A percentile compares a stretch with the other conserved stretches of the same genome.
These are phyloP conservation scores for Phthorimaea operculella DNA, from an alignment of 1,140 invertebrate genomes.

Conservation along the genomic window DNA sequence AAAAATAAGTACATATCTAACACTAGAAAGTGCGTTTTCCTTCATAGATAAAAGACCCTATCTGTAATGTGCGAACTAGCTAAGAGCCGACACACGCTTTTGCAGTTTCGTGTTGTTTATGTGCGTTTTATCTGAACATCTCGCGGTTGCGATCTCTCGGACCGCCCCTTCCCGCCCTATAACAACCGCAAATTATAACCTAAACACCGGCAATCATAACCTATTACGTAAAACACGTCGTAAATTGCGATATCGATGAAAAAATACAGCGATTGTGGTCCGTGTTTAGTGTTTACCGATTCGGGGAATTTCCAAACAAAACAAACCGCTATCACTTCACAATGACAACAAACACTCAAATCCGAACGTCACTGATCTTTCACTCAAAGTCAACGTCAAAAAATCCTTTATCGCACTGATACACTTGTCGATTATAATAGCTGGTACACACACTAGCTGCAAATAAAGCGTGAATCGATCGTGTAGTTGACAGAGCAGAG, in stretches of 20 bases:
- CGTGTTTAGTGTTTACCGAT: conserved; percentile 20
- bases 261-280: not conserved
- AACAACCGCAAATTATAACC: not conserved
- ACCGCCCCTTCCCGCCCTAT: not conserved
- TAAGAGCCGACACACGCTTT: conserved; percentile 1
- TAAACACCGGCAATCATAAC: not conserved
- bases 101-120: not conserved
- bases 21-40: not conserved
- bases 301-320: conserved; percentile 21
- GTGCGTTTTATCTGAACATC: conserved; percentile 1
- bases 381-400: too few relatives aligned
- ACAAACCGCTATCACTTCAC: conserved; percentile 17
- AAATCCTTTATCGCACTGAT: not conserved
- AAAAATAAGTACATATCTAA: not conserved
- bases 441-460: not conserved
- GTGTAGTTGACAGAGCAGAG: conserved; percentile 40
- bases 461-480: conserved; percentile 23
- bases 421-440: not conserved
- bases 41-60: not conserved
- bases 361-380: too few relatives aligned
- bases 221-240: not conserved
- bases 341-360: not conserved
- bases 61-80: not conserved
- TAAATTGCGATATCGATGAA: not conserved
- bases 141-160: not conserved